These are phyloP conservation scores for Dicyrtoma fusca DNA, from an alignment of 2,888 invertebrate genomes.

Conservation along the genomic window DNA sequence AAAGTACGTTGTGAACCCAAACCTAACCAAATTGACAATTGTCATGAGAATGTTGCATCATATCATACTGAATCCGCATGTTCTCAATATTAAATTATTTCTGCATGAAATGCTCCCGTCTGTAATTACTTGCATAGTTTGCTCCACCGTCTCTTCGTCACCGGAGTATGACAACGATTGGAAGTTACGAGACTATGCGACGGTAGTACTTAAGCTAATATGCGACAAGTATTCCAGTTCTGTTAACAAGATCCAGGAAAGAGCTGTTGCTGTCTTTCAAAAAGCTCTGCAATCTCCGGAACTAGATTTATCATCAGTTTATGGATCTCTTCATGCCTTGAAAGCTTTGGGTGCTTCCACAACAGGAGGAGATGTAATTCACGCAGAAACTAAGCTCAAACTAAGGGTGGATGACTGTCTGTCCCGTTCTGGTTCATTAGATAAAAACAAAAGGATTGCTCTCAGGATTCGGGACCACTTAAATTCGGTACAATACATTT, in stretches of 20 bases:
- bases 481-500: neutral
- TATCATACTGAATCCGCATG: conserved; percentile 5
- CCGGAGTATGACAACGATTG: conserved; percentile 8
- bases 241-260: conserved; percentile 10
- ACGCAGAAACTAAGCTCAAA: neutral
- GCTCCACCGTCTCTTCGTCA: neutral
- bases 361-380: neutral
- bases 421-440: neutral
- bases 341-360: neutral
- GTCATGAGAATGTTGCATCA: conserved; percentile 16
- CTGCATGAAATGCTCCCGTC: conserved; percentile 12
- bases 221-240: conserved; percentile 6
- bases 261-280: neutral
- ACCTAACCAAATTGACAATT: neutral
- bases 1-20: neutral
- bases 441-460: neutral
- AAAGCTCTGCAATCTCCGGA: neutral
- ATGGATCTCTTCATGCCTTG: conserved; percentile 7
- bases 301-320: neutral
- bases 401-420: neutral
- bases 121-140: conserved; percentile 19
- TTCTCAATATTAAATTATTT: conserved; percentile 6
- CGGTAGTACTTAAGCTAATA: conserved; percentile 10
- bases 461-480: neutral
- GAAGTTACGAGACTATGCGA: neutral